phyloP scores from a whole-genome alignment of 2,888 invertebrate species.

The Eupithecia dodoneata region DNA sequence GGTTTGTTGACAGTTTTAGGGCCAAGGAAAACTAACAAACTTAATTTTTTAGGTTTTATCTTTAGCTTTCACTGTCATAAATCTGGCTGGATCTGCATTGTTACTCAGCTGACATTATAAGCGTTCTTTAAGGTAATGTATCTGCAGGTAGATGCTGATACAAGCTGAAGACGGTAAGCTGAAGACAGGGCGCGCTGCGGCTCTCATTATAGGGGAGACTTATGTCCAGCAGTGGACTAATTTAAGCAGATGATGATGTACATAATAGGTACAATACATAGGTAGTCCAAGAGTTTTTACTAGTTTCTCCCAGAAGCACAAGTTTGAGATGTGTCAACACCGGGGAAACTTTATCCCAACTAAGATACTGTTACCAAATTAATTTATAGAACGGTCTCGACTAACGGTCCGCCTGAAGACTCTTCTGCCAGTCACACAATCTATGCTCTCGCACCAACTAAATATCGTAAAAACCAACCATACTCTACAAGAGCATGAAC shows the following conservation, averaged over 20 bases:
- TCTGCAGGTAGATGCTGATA: too few species aligned
- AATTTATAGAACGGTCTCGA: conserved; percentile 75
- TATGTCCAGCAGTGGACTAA: too few species aligned
- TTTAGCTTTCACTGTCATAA: not conserved
- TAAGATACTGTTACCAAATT: conserved; percentile 63
- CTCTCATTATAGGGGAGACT: too few species aligned
- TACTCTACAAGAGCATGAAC: conserved; percentile 45
- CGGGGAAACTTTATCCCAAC: conserved; percentile 48
- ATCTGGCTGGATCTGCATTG: not conserved
- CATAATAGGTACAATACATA: too few species aligned
- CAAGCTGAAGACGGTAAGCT: too few species aligned
- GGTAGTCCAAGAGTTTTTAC: not conserved
- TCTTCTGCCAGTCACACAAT: conserved; percentile 75
- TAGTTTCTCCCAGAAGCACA: not conserved
- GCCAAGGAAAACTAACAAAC: not conserved
- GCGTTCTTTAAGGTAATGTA: too few species aligned
- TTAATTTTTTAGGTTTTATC: not conserved
- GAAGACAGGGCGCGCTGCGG: too few species aligned
- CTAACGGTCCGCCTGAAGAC: conserved; percentile 78
- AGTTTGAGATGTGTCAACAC: conserved; percentile 7
- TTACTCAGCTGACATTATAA: not conserved
- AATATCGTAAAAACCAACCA: conserved; percentile 46
- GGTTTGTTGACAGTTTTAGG: not conserved
- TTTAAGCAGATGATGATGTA: too few species aligned
- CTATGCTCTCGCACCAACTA: conserved; percentile 44